Conservation (phyloP, 2,797 vertebrate species). For the Lindbergichthys nudifrons region DNA sequence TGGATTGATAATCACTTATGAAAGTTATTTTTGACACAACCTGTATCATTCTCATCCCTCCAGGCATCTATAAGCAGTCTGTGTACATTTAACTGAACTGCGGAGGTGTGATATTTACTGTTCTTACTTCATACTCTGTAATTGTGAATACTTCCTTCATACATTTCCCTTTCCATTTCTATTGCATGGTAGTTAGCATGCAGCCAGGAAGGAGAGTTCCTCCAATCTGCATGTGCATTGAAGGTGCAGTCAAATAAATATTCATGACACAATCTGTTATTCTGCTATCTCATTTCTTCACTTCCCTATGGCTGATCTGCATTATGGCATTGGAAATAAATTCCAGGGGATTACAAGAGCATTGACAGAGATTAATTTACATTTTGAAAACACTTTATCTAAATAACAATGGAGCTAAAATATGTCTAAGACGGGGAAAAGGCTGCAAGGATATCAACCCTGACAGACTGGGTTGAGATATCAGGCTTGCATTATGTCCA, state of each 20-base stretch:
- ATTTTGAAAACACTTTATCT: not conserved
- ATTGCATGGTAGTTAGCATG: not conserved
- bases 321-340: slow-evolving; percentile 1
- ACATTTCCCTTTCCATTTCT: slow-evolving; percentile 9
- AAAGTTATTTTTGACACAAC: slow-evolving; percentile 2
- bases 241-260: slow-evolving; percentile 27
- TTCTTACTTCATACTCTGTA: slow-evolving; percentile 1
- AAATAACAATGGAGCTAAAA: not conserved
- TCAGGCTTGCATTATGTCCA: slow-evolving; percentile 3
- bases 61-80: not conserved
- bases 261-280: slow-evolving; percentile 24
- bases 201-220: slow-evolving; percentile 1
- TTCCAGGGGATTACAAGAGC: slow-evolving; percentile 14
- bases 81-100: slow-evolving; percentile 12
- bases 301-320: not conserved
- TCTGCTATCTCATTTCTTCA: slow-evolving; percentile 5
- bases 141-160: not conserved
- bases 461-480: slow-evolving; percentile 1
- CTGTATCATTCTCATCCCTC: not conserved
- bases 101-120: slow-evolving; percentile 9
- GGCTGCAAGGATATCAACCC: not conserved
- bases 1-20: slow-evolving; percentile 4
- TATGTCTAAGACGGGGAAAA: not conserved
- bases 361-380: slow-evolving; percentile 6
- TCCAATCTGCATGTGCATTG: slow-evolving; percentile 1